Conservation (phyloP, 2,888 invertebrate species). For the Cantharis nigra region DNA sequence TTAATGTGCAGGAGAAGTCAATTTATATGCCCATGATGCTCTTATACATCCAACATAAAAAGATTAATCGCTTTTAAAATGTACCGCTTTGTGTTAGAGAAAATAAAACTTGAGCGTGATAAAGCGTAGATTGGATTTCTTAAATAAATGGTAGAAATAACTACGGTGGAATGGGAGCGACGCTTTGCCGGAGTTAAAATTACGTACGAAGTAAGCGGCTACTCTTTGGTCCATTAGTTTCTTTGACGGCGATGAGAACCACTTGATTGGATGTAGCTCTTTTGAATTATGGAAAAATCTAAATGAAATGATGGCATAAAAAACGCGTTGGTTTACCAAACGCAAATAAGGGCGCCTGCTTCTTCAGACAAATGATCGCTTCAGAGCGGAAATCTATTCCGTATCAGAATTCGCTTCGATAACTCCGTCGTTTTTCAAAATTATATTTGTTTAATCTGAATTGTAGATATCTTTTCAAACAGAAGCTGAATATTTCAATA, state of each 20-base stretch:
- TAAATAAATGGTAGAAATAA: slow-evolving; percentile 45
- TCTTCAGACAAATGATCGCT: slow-evolving; percentile 44
- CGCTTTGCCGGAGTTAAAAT: slow-evolving; percentile 27
- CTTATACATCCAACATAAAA: slow-evolving; percentile 31
- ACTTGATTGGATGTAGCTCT: slow-evolving; percentile 46
- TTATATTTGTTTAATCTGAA: slow-evolving; percentile 56
- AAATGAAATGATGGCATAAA: slow-evolving; percentile 37
- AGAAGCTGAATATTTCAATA: slow-evolving; percentile 24
- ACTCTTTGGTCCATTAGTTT: slow-evolving; percentile 52
- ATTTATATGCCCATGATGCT: slow-evolving; percentile 34
- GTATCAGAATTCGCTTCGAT: slow-evolving; percentile 45
- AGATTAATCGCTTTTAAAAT: slow-evolving; percentile 38
- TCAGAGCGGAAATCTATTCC: slow-evolving; percentile 44
- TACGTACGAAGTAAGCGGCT: slow-evolving; percentile 36
- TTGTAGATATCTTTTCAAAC: slow-evolving; percentile 49
- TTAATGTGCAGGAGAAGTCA: slow-evolving; percentile 28
- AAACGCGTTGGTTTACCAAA: slow-evolving; percentile 39
- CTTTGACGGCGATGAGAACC: slow-evolving; percentile 41
- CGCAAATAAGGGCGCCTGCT: slow-evolving; percentile 51
- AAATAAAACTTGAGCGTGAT: slow-evolving; percentile 35
- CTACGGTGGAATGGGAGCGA: slow-evolving; percentile 35
- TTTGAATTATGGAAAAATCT: slow-evolving; percentile 43
- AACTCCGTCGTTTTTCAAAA: slow-evolving; percentile 50
- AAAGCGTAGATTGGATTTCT: slow-evolving; percentile 44
- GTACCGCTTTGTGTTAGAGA: slow-evolving; percentile 28